phyloP scores from a whole-genome alignment of 2,888 invertebrate species.

The Watsonalla cultraria region DNA sequence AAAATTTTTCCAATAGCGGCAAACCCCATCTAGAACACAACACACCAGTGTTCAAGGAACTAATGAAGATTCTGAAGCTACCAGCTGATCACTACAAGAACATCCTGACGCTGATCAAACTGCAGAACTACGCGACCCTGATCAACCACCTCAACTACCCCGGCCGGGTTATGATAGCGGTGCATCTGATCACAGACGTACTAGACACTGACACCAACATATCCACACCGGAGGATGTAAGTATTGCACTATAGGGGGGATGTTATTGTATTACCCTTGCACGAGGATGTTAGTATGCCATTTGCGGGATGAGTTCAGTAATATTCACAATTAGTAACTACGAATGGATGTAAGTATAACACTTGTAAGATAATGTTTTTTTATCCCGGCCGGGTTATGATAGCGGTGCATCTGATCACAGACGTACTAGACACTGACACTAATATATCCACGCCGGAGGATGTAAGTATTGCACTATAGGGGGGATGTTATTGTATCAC shows the following conservation, averaged over 20 bases:
- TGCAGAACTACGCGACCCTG: conserved; percentile 92
- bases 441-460: conserved; percentile 90
- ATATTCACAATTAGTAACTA: no score
- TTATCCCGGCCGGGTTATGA: conserved; percentile 89
- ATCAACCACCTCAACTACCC: conserved; percentile 92
- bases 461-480: conserved; percentile 77
- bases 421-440: conserved; percentile 95
- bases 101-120: conserved; percentile 89
- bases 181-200: conserved; percentile 93
- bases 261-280: no score
- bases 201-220: conserved; percentile 93
- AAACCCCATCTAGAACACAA: conserved; percentile 81
- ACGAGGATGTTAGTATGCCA: no score
- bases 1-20: conserved; percentile 61
- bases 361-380: no score
- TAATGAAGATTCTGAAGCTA: conserved; percentile 94
- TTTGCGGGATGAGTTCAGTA: no score
- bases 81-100: conserved; percentile 97
- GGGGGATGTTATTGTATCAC: no score
- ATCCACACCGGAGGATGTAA: conserved; percentile 91
- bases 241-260: conserved; percentile 24
- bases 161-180: conserved; percentile 90
- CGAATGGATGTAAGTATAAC: no score
- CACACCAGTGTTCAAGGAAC: conserved; percentile 93
- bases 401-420: conserved; percentile 93